Percentiles rank a stretch among this genome's conserved stretches.
Evolutionary conservation across 2,797 vertebrate species (phyloP).

Genomic region (Clarias fuscus): DNA sequence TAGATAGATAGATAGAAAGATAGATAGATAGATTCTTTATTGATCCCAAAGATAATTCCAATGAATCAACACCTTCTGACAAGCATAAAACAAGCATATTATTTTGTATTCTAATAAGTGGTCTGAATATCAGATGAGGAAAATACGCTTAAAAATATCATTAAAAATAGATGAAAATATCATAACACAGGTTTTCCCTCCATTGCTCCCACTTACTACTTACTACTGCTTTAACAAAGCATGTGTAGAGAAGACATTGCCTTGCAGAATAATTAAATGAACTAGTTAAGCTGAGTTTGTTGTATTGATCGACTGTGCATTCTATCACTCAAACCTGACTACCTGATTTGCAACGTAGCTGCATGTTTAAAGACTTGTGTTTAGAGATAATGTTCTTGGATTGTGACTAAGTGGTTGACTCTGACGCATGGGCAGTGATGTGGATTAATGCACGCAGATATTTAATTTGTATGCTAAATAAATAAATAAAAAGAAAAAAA

Average conservation of each 20-base stretch:
- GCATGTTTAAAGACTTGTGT: slow-evolving; percentile 68
- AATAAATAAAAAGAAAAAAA: slow-evolving; percentile 46
- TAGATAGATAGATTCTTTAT: too few relatives aligned
- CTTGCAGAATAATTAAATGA: slow-evolving; percentile 67
- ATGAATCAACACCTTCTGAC: not conserved
- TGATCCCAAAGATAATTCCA: too few relatives aligned
- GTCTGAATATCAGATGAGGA: not conserved
- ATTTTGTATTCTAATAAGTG: not conserved
- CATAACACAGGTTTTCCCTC: not conserved
- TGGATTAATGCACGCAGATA: slow-evolving; percentile 62
- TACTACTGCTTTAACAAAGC: not conserved
- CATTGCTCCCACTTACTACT: not conserved
- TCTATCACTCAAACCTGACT: slow-evolving; percentile 71
- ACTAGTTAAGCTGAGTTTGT: slow-evolving; percentile 67
- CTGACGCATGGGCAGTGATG: slow-evolving; percentile 47
- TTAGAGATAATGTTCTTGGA: slow-evolving; percentile 69
- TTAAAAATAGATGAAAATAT: not conserved
- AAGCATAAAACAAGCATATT: not conserved
- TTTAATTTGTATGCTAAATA: slow-evolving; percentile 64
- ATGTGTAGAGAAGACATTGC: slow-evolving; percentile 43
- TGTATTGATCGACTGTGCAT: slow-evolving; percentile 70
- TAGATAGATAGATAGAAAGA: too few relatives aligned
- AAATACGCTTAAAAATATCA: not conserved
- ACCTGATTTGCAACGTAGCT: slow-evolving; percentile 71
- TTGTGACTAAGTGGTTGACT: slow-evolving; percentile 51